Conservation (phyloP, 2,888 invertebrate species). For the Drosophila maculinotata region DNA sequence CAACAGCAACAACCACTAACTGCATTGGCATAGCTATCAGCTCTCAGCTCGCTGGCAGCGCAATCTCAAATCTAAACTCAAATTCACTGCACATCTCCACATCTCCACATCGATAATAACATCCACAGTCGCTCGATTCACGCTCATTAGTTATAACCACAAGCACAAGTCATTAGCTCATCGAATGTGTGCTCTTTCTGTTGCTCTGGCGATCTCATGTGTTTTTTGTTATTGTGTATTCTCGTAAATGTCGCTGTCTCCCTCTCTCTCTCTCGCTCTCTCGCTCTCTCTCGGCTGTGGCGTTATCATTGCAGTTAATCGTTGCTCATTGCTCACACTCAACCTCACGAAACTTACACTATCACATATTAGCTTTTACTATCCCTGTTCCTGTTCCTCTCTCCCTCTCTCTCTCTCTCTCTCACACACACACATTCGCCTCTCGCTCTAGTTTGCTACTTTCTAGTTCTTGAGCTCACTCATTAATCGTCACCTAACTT, state of each 20-base stretch:
- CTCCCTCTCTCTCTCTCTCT: background rate
- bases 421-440: background rate
- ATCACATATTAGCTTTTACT: no score
- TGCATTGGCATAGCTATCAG: conserved; percentile 8
- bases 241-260: conserved; percentile 16
- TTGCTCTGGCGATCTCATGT: conserved; percentile 17
- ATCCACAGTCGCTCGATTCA: background rate
- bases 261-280: background rate
- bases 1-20: conserved; percentile 34
- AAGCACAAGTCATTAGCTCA: conserved; percentile 23
- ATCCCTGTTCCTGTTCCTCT: background rate
- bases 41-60: conserved; percentile 3
- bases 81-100: conserved; percentile 3
- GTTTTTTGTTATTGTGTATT: conserved; percentile 15
- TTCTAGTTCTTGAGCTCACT: background rate
- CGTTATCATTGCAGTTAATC: background rate
- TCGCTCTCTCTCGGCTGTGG: background rate
- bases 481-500: background rate
- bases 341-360: background rate
- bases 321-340: background rate
- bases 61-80: no score
- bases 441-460: background rate
- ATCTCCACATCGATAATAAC: conserved; percentile 16
- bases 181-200: conserved; percentile 1
- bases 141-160: conserved; percentile 41